phyloP scores from a whole-genome alignment of 2,797 vertebrate species.

The Myripristis jacobus region DNA sequence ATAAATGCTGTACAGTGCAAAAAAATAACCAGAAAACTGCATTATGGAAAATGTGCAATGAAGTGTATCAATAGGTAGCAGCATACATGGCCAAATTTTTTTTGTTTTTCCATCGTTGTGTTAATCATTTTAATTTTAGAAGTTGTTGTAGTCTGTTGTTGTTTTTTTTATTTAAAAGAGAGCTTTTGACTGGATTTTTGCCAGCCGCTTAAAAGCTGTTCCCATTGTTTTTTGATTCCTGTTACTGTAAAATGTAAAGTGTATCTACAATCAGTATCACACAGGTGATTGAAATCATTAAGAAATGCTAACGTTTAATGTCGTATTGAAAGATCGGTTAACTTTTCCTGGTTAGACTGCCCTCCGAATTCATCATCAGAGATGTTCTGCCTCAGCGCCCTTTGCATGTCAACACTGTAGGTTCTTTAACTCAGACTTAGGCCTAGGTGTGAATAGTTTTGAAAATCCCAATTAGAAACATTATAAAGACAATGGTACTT shows the following conservation, averaged over 20 bases:
- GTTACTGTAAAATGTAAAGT: constrained; percentile 28
- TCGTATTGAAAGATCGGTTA: constrained; percentile 33
- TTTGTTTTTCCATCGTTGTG: background rate
- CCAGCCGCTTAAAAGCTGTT: constrained; percentile 1
- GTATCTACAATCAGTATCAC: constrained; percentile 31
- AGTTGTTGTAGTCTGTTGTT: constrained; percentile 22
- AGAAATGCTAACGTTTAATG: constrained; percentile 25
- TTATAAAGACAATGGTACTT: constrained; percentile 2
- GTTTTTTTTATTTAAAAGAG: constrained; percentile 9
- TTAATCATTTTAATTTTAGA: constrained; percentile 15
- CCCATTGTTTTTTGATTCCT: constrained; percentile 13
- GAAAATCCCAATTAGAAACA: constrained; percentile 30
- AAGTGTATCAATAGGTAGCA: no score
- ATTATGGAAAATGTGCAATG: constrained; percentile 32
- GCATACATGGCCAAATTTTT: background rate
- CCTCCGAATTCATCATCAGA: constrained; percentile 19
- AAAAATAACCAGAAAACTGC: constrained; percentile 44
- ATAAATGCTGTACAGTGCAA: constrained; percentile 51
- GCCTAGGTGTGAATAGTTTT: constrained; percentile 22
- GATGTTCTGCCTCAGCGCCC: constrained; percentile 19
- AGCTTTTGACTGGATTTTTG: constrained; percentile 1
- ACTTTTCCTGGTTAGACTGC: constrained; percentile 24
- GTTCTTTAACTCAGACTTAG: constrained; percentile 19
- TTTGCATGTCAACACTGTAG: constrained; percentile 50
- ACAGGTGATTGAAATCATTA: constrained; percentile 36